Conservation (phyloP, 2,113 vertebrate genomes). For the Trematocara unimaculatum region DNA sequence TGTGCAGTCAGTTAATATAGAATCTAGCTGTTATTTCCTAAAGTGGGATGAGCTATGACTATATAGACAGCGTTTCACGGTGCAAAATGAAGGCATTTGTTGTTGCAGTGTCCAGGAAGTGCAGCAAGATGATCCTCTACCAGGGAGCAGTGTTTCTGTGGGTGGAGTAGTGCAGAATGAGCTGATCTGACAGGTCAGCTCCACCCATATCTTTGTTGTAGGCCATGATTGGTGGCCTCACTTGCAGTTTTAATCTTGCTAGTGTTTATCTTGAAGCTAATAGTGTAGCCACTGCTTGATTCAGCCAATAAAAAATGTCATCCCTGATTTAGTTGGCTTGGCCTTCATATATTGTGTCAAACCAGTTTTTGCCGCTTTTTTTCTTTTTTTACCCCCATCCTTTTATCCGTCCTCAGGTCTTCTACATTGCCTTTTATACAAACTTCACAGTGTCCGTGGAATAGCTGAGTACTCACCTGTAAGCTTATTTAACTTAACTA, state of each 20-base stretch:
- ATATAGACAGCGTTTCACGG: fast-evolving
- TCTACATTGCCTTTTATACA: fast-evolving
- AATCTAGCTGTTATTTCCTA: fast-evolving
- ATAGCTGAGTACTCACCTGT: neutral
- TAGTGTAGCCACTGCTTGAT: neutral
- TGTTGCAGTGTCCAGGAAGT: neutral
- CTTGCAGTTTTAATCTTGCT: neutral
- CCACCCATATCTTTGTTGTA: neutral
- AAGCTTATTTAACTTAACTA: neutral
- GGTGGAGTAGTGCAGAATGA: neutral
- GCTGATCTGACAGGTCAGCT: neutral
- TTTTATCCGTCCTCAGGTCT: fast-evolving
- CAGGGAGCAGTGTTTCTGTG: neutral
- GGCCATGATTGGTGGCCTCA: neutral
- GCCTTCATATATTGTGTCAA: neutral
- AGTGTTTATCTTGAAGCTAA: neutral
- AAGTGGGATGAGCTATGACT: neutral
- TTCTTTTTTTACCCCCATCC: fast-evolving
- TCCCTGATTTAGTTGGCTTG: neutral
- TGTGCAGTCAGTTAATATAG: neutral
- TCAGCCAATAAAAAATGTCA: neutral
- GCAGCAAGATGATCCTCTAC: neutral
- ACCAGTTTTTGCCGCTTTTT: fast-evolving
- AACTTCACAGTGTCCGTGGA: fast-evolving
- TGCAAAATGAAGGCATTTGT: neutral